A percentile compares a stretch with the other conserved stretches of the same genome.
Conservation (phyloP, 2,888 invertebrate genomes). For the Parnassius orleans region DNA sequence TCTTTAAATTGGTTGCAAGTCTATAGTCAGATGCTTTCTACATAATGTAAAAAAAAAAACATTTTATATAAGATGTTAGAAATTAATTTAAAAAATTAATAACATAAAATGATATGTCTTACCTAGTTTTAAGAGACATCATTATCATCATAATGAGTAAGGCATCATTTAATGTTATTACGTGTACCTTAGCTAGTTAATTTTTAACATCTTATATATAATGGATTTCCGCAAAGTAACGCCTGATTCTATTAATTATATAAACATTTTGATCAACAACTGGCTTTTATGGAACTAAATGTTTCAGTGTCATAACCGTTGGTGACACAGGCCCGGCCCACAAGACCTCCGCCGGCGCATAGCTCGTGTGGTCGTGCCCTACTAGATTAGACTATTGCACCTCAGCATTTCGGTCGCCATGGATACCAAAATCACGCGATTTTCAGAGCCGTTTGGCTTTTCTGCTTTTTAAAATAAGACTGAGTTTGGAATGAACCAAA, state of each 20-base stretch:
- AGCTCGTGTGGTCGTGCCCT: slow-evolving; percentile 62
- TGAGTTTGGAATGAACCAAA: slow-evolving; percentile 11
- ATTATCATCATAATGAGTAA: no score
- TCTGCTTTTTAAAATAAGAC: slow-evolving; percentile 17
- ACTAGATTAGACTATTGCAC: slow-evolving; percentile 70
- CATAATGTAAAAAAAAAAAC: neutral
- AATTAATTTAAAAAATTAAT: no score
- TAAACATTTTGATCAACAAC: neutral
- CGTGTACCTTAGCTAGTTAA: no score
- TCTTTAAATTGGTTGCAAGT: no score
- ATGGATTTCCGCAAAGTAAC: no score
- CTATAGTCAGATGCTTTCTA: no score
- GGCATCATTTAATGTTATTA: no score
- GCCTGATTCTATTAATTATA: no score
- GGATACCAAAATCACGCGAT: slow-evolving; percentile 68
- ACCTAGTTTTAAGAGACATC: no score
- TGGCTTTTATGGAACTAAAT: neutral
- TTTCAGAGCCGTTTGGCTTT: slow-evolving; percentile 25
- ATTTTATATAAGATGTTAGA: no score
- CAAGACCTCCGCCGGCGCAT: slow-evolving; percentile 60
- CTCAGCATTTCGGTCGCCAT: slow-evolving; percentile 68
- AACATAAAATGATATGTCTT: no score
- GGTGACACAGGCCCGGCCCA: slow-evolving; percentile 41
- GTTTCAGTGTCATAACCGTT: neutral
- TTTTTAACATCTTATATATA: no score